Evolutionary conservation across 2,797 vertebrate genomes (phyloP), one percentile per base, ranked within the genome.

Genomic region (Urophycis tenuis): DNA sequence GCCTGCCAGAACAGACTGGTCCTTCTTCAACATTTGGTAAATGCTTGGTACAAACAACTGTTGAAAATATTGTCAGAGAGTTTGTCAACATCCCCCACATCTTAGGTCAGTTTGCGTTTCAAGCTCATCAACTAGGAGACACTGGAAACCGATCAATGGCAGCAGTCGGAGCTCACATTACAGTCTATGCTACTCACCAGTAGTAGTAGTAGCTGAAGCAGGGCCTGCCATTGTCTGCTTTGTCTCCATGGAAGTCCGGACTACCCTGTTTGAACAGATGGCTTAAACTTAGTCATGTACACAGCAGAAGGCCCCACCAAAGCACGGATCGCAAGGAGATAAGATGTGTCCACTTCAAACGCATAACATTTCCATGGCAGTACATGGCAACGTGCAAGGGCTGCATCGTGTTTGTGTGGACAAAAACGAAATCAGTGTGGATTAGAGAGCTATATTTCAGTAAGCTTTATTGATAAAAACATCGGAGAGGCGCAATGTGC

Each of bases 191-290:
- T 78, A 90, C 92, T 93, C 77, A 94, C 93, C 90, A 83, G 84
- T 74, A 75, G 89, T 79, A n/a, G 88, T 83, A 75, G 36, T 84
- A n/a, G 88, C 83, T 6, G 89, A 85, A 60, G 84, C 82, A 82
- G 87, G 81, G 10, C 84, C 75, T 79, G 87, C 80, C 79, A 82
- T 79, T 75, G 80, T 81, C 83, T 89, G 90, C 88, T 93, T 93
- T 73, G 90, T 25, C 75, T 94, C 93, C 82, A 91, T 71, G 34
- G 89, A 74, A 45, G 91, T 83, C 84, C 92, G 89, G 85, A 89
- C 85, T 17, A 85, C 88, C 84, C 93, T 94, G 90, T 91, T 89
- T 81, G 83, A 80, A 91, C 85, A 91, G 76, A 92, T 83, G 87
- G 72, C 84, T 85, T 72, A 76, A 81, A 70, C 88, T 83, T 74